Evolutionary conservation across 2,888 invertebrate species (phyloP).

Genomic region (Eupithecia insigniata): DNA sequence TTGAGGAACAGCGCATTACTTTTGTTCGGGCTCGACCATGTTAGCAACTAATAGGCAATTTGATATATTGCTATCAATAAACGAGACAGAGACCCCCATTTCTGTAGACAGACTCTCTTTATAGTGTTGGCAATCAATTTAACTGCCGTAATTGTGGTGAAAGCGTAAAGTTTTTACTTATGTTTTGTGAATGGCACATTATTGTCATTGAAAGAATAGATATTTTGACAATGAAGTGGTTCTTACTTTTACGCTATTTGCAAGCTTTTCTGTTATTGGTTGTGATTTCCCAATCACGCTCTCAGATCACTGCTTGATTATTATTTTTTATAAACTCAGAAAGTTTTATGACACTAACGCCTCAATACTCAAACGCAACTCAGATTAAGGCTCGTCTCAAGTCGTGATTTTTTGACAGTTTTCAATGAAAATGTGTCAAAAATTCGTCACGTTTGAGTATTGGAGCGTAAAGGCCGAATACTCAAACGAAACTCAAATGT

Average conservation of each 20-base stretch:
- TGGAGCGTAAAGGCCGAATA: too few relatives aligned
- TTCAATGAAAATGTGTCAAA: too few relatives aligned
- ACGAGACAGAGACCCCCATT: constrained; percentile 53
- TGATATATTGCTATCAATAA: constrained; percentile 59
- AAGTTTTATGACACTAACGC: too few relatives aligned
- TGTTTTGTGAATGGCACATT: constrained; percentile 48
- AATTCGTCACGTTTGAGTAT: too few relatives aligned
- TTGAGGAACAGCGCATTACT: constrained; percentile 52
- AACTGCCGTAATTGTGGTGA: constrained; percentile 60
- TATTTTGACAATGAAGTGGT: background rate
- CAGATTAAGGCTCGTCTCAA: too few relatives aligned
- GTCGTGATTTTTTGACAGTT: too few relatives aligned
- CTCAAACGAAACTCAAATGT: too few relatives aligned
- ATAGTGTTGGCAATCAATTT: constrained; percentile 64
- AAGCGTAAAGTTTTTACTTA: constrained; percentile 62
- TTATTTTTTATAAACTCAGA: too few relatives aligned
- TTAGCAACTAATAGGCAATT: constrained; percentile 56
- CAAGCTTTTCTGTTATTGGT: too few relatives aligned
- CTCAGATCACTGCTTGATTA: too few relatives aligned
- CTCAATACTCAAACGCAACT: too few relatives aligned
- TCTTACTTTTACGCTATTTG: background rate
- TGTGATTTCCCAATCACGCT: too few relatives aligned
- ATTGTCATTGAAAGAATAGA: constrained; percentile 27
- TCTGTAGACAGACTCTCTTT: constrained; percentile 57
- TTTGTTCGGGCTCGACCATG: constrained; percentile 51